Conservation (phyloP, 2,797 vertebrate species). For the Sebastolobus altivelis region DNA sequence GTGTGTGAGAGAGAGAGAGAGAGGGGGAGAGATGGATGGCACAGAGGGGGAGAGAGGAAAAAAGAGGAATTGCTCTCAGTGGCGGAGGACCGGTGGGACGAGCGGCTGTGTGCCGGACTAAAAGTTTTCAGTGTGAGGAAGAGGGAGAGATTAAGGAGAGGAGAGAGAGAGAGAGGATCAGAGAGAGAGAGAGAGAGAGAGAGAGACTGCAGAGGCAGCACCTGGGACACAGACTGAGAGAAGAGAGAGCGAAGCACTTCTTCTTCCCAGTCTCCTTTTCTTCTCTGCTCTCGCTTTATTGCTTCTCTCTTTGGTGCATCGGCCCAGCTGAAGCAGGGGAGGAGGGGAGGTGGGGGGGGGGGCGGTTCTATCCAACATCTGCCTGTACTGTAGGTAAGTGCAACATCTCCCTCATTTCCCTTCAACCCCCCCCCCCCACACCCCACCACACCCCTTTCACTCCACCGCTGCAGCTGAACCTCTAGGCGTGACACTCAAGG, state of each 20-base stretch:
- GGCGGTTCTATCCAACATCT: constrained; percentile 71
- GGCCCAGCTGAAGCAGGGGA: constrained; percentile 65
- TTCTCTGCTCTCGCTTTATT: constrained; percentile 58
- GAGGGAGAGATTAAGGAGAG: constrained; percentile 44
- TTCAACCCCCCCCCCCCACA: neutral
- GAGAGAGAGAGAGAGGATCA: constrained; percentile 39
- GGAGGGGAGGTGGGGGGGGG: neutral
- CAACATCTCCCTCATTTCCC: constrained; percentile 68
- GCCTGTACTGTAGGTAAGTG: constrained; percentile 81
- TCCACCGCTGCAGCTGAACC: constrained; percentile 73
- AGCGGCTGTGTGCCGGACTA: constrained; percentile 68
- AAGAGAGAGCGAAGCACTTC: constrained; percentile 73
- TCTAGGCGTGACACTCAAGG: constrained; percentile 83
- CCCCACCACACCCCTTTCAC: constrained; percentile 18
- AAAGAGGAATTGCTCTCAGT: constrained; percentile 51
- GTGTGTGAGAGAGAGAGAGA: constrained; percentile 13
- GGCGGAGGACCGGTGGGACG: constrained; percentile 61
- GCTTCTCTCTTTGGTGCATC: constrained; percentile 80
- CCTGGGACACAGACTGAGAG: constrained; percentile 78
- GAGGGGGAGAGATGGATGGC: constrained; percentile 21
- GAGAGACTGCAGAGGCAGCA: constrained; percentile 84
- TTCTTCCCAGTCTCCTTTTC: constrained; percentile 42
- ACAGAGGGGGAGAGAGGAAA: constrained; percentile 23
- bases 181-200: constrained; percentile 43
- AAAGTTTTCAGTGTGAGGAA: constrained; percentile 81